phyloP scores from a whole-genome alignment of 2,797 vertebrate genomes.

The Helostoma temminkii region DNA sequence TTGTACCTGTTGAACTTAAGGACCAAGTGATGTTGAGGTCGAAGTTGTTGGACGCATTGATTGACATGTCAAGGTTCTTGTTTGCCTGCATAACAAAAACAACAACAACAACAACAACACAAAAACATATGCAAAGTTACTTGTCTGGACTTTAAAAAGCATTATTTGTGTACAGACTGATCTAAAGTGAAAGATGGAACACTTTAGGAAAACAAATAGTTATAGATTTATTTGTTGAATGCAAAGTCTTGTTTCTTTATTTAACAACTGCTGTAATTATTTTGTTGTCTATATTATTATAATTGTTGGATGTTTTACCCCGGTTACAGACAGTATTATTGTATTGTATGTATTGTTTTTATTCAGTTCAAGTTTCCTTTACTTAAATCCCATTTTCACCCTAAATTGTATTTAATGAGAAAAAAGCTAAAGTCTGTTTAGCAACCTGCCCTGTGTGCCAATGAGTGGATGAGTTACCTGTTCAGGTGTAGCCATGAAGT shows the following conservation, averaged over 20 bases:
- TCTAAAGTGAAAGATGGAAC: not conserved
- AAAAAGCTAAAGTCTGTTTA: too few relatives aligned
- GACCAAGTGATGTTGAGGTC: conserved; percentile 98
- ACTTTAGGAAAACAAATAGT: rapidly evolving
- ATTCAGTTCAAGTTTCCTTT: too few relatives aligned
- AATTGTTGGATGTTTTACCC: too few relatives aligned
- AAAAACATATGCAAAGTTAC: not conserved
- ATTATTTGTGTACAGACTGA: not conserved
- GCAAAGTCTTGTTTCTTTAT: too few relatives aligned
- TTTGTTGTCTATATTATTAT: too few relatives aligned
- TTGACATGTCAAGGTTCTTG: conserved; percentile 98
- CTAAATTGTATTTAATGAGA: too few relatives aligned
- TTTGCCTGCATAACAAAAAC: conserved; percentile 86
- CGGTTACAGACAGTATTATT: too few relatives aligned
- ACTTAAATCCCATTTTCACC: too few relatives aligned
- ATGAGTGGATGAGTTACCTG: conserved; percentile 82
- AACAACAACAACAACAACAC: not conserved
- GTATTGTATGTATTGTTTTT: too few relatives aligned
- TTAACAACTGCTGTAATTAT: too few relatives aligned
- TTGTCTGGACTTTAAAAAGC: not conserved
- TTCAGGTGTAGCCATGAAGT: conserved; percentile 97
- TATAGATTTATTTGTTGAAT: not conserved
- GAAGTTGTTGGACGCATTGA: conserved; percentile 98
- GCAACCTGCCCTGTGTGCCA: not conserved
- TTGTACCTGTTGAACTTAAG: conserved; percentile 92